These are phyloP conservation scores for Battus philenor DNA, from an alignment of 1,140 invertebrate species.

Conservation along the genomic window DNA sequence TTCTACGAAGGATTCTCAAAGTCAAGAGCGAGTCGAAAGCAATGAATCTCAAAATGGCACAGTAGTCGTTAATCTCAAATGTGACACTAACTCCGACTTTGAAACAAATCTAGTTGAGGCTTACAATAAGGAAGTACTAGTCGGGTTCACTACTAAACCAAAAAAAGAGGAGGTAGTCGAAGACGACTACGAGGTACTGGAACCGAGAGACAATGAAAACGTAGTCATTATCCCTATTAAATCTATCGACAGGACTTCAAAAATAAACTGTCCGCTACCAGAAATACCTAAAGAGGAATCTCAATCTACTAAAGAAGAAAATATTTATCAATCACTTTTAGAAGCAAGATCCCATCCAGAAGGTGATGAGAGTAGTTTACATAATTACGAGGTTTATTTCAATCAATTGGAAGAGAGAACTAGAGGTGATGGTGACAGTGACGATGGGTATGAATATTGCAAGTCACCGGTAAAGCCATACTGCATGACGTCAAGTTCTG, in stretches of 20 bases:
- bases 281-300: conserved; percentile 57
- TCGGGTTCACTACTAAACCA: conserved; percentile 51
- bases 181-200: conserved; percentile 69
- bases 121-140: conserved; percentile 60
- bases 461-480: conserved; percentile 66
- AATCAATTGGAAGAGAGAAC: conserved; percentile 58
- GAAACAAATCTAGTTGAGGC: conserved; percentile 70
- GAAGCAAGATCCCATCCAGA: conserved; percentile 66
- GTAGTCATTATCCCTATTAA: conserved; percentile 49
- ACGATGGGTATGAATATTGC: conserved; percentile 72
- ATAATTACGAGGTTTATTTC: conserved; percentile 70
- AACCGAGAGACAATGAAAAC: conserved; percentile 49
- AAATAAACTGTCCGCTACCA: conserved; percentile 70
- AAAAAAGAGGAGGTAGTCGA: conserved; percentile 43
- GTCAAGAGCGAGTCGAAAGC: conserved; percentile 19
- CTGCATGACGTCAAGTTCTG: conserved; percentile 55
- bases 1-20: conserved; percentile 30
- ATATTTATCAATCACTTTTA: conserved; percentile 67
- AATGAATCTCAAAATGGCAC: conserved; percentile 37
- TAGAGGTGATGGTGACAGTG: conserved; percentile 62
- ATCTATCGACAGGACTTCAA: conserved; percentile 47
- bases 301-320: conserved; percentile 32
- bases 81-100: conserved; percentile 50
- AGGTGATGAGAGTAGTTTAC: conserved; percentile 63
- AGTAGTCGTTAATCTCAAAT: conserved; percentile 28